Evolutionary conservation across 2,888 invertebrate species (phyloP).

Genomic region (Agapostemon virescens): DNA sequence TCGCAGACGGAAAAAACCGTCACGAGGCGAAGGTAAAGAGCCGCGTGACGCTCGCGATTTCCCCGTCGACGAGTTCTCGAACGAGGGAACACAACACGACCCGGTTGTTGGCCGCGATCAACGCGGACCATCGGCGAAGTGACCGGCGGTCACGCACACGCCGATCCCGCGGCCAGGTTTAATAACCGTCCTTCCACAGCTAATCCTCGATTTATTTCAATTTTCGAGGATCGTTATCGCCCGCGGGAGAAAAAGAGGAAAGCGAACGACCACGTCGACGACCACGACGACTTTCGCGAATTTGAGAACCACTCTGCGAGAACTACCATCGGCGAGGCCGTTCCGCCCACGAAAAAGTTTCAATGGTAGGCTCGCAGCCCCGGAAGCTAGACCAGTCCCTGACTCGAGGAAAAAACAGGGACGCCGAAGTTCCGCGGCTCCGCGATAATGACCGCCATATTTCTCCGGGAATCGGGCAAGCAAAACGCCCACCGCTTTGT

Average conservation of each 20-base stretch:
- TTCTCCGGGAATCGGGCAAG: constrained; percentile 52
- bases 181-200: constrained; percentile 44
- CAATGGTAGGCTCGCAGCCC: neutral
- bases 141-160: constrained; percentile 58
- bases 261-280: neutral
- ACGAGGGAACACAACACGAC: neutral
- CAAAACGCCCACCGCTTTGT: constrained; percentile 55
- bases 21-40: constrained; percentile 8
- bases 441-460: constrained; percentile 65
- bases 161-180: constrained; percentile 48
- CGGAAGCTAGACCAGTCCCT: constrained; percentile 2
- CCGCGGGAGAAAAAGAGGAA: neutral
- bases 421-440: constrained; percentile 61
- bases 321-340: neutral
- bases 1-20: neutral
- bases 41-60: constrained; percentile 57
- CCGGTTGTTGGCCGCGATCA: constrained; percentile 12
- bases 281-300: neutral
- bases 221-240: constrained; percentile 57
- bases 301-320: neutral
- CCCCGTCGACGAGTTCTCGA: constrained; percentile 46
- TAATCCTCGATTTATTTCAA: constrained; percentile 69
- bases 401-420: constrained; percentile 7
- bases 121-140: constrained; percentile 23
- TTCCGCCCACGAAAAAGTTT: neutral